phyloP scores from a whole-genome alignment of 2,888 invertebrate species.

The Tetheella fluctuosa region DNA sequence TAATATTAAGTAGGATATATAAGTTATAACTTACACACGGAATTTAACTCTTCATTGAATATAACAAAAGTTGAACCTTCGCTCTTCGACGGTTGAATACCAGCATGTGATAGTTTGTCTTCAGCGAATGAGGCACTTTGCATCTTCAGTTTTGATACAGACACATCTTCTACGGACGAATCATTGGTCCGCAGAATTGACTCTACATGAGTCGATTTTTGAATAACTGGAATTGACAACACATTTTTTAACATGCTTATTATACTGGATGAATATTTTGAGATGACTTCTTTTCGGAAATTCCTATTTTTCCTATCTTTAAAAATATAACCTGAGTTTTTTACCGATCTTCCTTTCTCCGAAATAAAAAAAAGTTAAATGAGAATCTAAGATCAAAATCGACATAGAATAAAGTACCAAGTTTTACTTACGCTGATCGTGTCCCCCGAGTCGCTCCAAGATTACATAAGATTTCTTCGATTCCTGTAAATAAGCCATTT shows the following conservation, averaged over 20 bases:
- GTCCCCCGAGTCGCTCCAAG: neutral
- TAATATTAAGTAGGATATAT: no score
- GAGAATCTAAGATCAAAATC: no score
- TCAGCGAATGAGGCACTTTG: neutral
- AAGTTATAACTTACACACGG: neutral
- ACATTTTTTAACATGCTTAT: no score
- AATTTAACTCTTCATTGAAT: neutral
- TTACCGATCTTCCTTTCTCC: no score
- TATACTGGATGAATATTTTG: no score
- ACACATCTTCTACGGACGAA: neutral
- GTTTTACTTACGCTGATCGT: neutral
- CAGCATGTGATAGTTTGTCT: neutral
- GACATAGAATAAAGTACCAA: no score
- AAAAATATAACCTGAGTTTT: no score
- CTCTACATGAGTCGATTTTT: neutral
- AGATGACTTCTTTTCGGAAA: no score
- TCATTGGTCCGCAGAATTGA: neutral
- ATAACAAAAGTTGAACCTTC: neutral
- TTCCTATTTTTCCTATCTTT: no score
- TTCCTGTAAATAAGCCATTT: neutral
- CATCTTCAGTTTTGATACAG: neutral
- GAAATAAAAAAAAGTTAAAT: no score
- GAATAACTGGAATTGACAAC: neutral
- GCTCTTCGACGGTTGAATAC: no score
- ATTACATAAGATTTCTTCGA: neutral